Percentiles rank a stretch among this genome's conserved stretches.
Conservation (phyloP, 2,888 invertebrate species). For the Neoscelio sp. region DNA sequence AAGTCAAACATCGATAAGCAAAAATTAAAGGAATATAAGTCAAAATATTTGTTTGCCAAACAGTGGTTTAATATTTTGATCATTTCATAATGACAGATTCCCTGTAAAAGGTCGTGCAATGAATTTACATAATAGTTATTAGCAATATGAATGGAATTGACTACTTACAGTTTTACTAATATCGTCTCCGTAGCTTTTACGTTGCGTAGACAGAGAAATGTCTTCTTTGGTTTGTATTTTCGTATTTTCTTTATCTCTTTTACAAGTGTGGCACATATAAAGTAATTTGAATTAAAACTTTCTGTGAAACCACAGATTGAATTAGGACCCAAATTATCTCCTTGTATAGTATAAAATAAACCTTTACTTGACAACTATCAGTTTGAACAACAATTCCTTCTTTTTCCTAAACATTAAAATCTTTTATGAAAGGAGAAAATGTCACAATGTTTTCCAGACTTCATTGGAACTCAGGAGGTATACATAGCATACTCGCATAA, state of each 20-base stretch:
- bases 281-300: conserved; percentile 49
- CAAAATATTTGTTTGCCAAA: too few relatives aligned
- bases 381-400: conserved; percentile 15
- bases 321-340: conserved; percentile 66
- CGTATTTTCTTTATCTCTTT: neutral
- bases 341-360: conserved; percentile 41
- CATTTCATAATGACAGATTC: too few relatives aligned
- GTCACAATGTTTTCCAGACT: conserved; percentile 19
- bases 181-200: neutral
- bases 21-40: too few relatives aligned
- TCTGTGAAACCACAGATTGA: conserved; percentile 59
- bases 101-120: too few relatives aligned
- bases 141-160: too few relatives aligned
- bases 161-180: neutral
- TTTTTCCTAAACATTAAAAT: conserved; percentile 5
- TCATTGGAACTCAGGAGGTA: conserved; percentile 15
- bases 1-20: too few relatives aligned
- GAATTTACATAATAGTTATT: too few relatives aligned
- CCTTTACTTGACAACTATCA: neutral
- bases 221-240: conserved; percentile 18
- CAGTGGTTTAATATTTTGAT: too few relatives aligned
- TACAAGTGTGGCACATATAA: conserved; percentile 15
- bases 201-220: conserved; percentile 24
- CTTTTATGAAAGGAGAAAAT: conserved; percentile 18
- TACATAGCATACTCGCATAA: neutral